These are phyloP conservation scores for Hemibagrus wyckioides DNA, from an alignment of 2,113 vertebrate species.

Conservation along the genomic window DNA sequence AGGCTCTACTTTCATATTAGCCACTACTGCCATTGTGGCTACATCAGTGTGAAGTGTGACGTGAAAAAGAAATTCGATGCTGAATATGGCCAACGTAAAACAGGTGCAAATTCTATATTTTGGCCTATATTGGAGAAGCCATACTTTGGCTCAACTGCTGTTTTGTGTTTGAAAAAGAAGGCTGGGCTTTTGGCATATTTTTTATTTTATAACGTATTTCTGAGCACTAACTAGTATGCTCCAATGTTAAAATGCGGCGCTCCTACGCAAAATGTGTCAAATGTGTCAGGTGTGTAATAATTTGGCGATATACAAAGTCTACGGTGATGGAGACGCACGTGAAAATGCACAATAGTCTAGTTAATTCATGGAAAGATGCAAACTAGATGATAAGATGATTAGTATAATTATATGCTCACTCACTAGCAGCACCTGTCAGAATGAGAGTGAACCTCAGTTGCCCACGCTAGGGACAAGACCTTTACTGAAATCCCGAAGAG, in stretches of 20 bases:
- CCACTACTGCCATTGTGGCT: too few relatives aligned
- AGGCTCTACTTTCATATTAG: too few relatives aligned
- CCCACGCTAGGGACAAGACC: conserved; percentile 17
- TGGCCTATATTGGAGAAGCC: background rate
- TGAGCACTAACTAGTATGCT: background rate
- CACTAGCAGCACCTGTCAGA: background rate
- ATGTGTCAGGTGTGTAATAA: background rate
- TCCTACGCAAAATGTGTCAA: background rate
- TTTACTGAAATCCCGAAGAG: background rate
- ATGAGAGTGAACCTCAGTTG: background rate
- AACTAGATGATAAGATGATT: conserved; percentile 25
- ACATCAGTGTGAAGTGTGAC: too few relatives aligned
- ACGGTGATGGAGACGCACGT: too few relatives aligned
- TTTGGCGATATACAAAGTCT: background rate
- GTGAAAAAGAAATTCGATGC: too few relatives aligned
- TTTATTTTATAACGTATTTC: background rate
- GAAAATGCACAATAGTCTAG: background rate
- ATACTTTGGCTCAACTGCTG: background rate
- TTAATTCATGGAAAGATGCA: conserved; percentile 7
- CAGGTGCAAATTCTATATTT: too few relatives aligned
- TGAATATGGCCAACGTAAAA: too few relatives aligned
- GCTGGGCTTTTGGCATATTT: background rate
- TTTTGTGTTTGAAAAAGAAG: background rate
- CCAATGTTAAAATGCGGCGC: background rate
- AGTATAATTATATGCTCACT: conserved; percentile 7